Base-by-base conservation (phyloP, 2,888 invertebrate genomes). In the Agrochola lychnidis region DNA sequence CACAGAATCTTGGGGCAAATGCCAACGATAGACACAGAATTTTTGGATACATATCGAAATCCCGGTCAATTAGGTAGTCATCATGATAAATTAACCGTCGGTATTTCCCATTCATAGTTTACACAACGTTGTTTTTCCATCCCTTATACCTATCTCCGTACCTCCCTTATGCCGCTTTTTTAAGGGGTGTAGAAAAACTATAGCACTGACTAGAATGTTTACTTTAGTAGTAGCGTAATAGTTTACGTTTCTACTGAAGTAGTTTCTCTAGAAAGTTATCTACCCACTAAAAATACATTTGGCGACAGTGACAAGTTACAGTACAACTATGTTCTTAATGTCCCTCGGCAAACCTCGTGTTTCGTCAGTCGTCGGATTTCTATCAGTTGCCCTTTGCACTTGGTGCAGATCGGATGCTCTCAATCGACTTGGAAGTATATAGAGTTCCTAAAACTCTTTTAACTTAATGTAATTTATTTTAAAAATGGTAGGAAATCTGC, bases 211-310 rank as follows among this genome's bases (percentile, higher is more conserved):
- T 16, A 68, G 16, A 51, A 56, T n/a, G 1, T 56, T 67, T 36
- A 53, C 5, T 10, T n/a, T 53, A 36, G 36, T 68, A n/a, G 45
- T 19, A 25, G 10, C 2, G 14, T 67, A 67, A 36, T 36, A 48
- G 19, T 45, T 45, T n/a, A 48, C 42, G 19, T 2, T 40, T 12
- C 30, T 42, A 36, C 19, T 63, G 7, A 51, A 62, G 4, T 14
- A 14, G n/a, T 62, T 53, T 36, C 0, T 16, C 0, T 19, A 48
- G 14, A 63, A 62, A 16, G 14, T 62, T 62, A 9, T 6, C 48
- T 61, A n/a, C 48, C 22, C 22, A 25, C 66, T 63, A 48, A 51
- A 70, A 63, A 80, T 57, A 63, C 22, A 48, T 75, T 67, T 45
- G 48, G n/a, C 16, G 42, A 56, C 45, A 25, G 45, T 74, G 16